Base-by-base conservation (phyloP, 2,888 invertebrate genomes). In the Camponotus fellah region DNA sequence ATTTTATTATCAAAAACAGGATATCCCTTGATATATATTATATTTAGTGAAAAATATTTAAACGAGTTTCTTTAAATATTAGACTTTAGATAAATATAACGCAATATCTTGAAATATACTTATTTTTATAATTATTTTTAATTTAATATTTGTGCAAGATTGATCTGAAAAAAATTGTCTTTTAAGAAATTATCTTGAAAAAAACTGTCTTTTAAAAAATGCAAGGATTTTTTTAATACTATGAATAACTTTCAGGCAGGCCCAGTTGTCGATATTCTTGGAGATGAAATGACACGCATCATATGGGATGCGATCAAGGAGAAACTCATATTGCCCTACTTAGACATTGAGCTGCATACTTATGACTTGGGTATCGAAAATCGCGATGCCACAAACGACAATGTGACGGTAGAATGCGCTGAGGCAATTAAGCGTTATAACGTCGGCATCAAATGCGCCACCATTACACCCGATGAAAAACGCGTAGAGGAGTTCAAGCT, bases 241-340 rank as follows among this genome's bases (percentile, higher is more conserved):
- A 60, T 58, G 0, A 2, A 1, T 3, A 14, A 72, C 58, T 53
- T 90, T 65, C 85, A 97, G 96, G 97, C 96, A 90, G 98, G 98
- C 94, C 98, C 98, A 69, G 98, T 99, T 87, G 99, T 99, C 69
- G 98, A 99, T 95, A 97, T 98, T 92, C 96, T 98, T 77, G 99
- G 99, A n/a, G 98, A 99, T 96, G 99, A 99, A 95, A 98, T 98
- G 98, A 98, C 98, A 62, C 96, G 99, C 92, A 98, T 99, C 89
- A 99, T 99, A 94, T 99, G 99, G 99, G 99, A 99, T 93, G 96
- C 98, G 56, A 99, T 99, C 92, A 99, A 99, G 95, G 97, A 99
- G 83, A 99, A 99, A 95, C 96, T 99, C 58, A 99, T 99, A 93
- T 95, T 99, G 86, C 99, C 99, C 0, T 99, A 98, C 95, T 96